Base-by-base conservation (phyloP, 2,888 invertebrate species). In the Standfussiana lucernea region DNA sequence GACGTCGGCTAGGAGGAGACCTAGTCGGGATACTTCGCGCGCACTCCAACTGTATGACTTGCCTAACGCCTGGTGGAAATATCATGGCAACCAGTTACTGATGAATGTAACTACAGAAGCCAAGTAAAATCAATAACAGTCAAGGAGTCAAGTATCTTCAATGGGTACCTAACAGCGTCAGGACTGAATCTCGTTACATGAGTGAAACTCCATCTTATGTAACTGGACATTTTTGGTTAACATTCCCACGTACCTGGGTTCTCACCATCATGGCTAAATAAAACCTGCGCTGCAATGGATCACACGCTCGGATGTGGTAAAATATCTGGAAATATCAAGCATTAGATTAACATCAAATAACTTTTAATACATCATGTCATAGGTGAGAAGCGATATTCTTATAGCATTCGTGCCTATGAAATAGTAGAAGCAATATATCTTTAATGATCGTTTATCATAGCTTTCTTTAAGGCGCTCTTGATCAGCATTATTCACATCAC, bases 11-110 rank as follows among this genome's bases (percentile, higher is more conserved):
- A 96, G 79, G 24, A 96, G 90, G 35, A 96, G 82, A 0, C 96
- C 96, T 15, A 96, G 87, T 2, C 95, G 92, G 2, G 95, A 92
- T 0, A 96, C 95, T 67, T 96, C 96, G 6, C 93, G 92, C 3
- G 96, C 94, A 56, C 92, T 94, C 96, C 96, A 96, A 83, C 96
- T 96, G 77, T 93, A 95, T 0, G 96, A 91, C 82, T 95, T 96
- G 1, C 96, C 96, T 37, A 96, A 86, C 87, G 94, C 95, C 96
- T 96, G 86, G 4, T 65, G 37, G 80, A 81, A 90, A 79, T 64
- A 59, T 67, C 24, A 75, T 6, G 82, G 89, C 91, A 92, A 89
- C 75, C 3, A 71, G 21, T 61, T 45, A 13, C 10, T 32, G 45
- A 11, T 42, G n/a, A 59, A 59, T 42, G 3, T 28, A n/a, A 62